Conservation (phyloP, 2,888 invertebrate genomes). For the Melolontha melolontha region DNA sequence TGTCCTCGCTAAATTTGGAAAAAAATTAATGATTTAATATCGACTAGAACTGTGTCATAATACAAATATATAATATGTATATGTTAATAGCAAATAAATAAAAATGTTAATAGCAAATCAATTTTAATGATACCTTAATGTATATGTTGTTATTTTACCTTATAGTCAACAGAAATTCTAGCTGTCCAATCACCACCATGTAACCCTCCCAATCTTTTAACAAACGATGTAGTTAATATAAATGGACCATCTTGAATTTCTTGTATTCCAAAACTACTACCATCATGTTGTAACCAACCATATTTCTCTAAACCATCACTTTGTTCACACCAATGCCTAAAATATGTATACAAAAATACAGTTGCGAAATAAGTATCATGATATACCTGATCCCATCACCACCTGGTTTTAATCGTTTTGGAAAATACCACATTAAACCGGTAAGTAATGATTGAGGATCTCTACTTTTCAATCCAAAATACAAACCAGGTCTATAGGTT, state of each 20-base stretch:
- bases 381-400: constrained; percentile 80
- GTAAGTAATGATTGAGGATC: constrained; percentile 90
- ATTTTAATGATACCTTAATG: neutral
- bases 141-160: constrained; percentile 62
- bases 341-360: constrained; percentile 46
- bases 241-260: constrained; percentile 85
- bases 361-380: constrained; percentile 21
- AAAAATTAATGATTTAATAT: neutral
- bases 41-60: neutral
- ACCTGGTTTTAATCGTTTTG: constrained; percentile 72
- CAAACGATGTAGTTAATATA: constrained; percentile 84
- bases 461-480: constrained; percentile 92
- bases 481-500: constrained; percentile 87
- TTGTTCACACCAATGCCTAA: constrained; percentile 93
- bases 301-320: constrained; percentile 83
- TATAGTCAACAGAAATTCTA: constrained; percentile 75
- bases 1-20: neutral
- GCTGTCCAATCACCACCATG: constrained; percentile 96
- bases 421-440: constrained; percentile 97
- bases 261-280: constrained; percentile 91
- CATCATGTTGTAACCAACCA: constrained; percentile 95
- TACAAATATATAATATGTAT: neutral
- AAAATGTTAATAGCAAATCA: neutral
- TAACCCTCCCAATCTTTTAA: constrained; percentile 83
- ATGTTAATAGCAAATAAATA: neutral